Percentiles rank a stretch among this genome's conserved stretches.
These are phyloP conservation scores for Flexamia atlantica DNA, from an alignment of 2,888 invertebrate species.

Conservation along the genomic window DNA sequence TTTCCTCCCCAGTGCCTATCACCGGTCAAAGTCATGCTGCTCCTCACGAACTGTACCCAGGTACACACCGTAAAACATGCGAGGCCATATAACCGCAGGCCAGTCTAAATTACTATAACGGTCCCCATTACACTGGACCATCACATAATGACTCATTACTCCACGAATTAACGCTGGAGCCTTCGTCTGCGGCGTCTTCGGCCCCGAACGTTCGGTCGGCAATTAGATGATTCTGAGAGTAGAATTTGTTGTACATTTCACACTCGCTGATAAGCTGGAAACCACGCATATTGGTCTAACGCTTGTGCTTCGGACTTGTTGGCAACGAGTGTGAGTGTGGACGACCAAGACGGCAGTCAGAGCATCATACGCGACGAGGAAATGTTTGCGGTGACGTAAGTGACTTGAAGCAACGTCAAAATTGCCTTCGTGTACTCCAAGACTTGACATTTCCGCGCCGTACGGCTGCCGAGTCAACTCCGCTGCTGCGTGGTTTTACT, in stretches of 20 bases:
- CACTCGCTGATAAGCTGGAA: too few species aligned
- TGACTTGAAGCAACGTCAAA: neutral
- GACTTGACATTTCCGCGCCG: neutral
- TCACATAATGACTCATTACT: constrained; percentile 38
- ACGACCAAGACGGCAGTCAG: too few species aligned
- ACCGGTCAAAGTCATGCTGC: too few species aligned
- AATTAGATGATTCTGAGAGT: too few species aligned
- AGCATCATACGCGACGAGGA: too few species aligned
- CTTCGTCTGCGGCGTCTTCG: neutral
- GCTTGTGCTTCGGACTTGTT: too few species aligned
- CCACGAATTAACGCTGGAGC: neutral
- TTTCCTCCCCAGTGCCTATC: too few species aligned
- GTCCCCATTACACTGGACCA: neutral
- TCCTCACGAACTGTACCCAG: too few species aligned
- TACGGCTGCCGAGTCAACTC: neutral
- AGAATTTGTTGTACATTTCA: too few species aligned
- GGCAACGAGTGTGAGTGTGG: too few species aligned
- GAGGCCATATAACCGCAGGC: neutral
- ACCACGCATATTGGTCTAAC: too few species aligned
- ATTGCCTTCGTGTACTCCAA: neutral
- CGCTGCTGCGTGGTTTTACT: too few species aligned
- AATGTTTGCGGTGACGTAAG: neutral
- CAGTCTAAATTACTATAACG: constrained; percentile 16
- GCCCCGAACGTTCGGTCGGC: neutral
- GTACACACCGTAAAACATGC: neutral